Conservation (phyloP, 2,888 invertebrate species). For the Luffia ferchaultella region DNA sequence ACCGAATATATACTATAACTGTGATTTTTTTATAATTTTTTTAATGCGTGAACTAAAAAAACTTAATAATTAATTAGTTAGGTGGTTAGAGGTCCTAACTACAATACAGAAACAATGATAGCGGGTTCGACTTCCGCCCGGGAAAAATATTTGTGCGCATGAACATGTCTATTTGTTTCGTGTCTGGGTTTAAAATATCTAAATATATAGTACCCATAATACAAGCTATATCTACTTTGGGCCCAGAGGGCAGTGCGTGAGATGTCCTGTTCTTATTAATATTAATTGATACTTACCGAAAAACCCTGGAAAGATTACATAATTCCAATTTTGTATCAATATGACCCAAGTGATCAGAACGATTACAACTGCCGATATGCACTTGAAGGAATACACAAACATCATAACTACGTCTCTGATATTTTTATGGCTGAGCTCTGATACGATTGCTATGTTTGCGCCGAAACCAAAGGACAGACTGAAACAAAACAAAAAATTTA, state of each 20-base stretch:
- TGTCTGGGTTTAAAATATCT: slow-evolving; percentile 1
- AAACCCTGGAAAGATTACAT: slow-evolving; percentile 23
- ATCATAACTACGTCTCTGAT: slow-evolving; percentile 28
- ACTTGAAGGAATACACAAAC: slow-evolving; percentile 24
- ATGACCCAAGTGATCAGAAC: slow-evolving; percentile 30
- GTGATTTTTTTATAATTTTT: too few species aligned
- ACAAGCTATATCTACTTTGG: too few species aligned
- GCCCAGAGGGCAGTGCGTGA: too few species aligned
- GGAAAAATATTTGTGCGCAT: too few species aligned
- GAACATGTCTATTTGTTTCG: too few species aligned
- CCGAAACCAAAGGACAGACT: slow-evolving; percentile 30
- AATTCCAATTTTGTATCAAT: slow-evolving; percentile 21
- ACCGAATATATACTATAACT: too few species aligned
- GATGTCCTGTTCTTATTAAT: not conserved
- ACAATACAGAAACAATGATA: too few species aligned
- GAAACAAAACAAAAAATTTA: slow-evolving; percentile 13
- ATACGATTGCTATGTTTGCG: slow-evolving; percentile 26
- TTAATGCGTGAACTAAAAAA: too few species aligned
- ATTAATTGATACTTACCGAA: slow-evolving; percentile 24
- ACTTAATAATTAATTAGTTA: too few species aligned
- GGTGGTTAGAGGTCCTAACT: too few species aligned
- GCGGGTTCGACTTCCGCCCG: too few species aligned
- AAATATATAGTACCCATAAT: slow-evolving; percentile 1
- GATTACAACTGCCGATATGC: slow-evolving; percentile 22
- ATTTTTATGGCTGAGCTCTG: slow-evolving; percentile 27